Percentiles rank a stretch among this genome's conserved stretches.
phyloP scores from a whole-genome alignment of 2,797 vertebrate species.

The Diceros bicornis region DNA sequence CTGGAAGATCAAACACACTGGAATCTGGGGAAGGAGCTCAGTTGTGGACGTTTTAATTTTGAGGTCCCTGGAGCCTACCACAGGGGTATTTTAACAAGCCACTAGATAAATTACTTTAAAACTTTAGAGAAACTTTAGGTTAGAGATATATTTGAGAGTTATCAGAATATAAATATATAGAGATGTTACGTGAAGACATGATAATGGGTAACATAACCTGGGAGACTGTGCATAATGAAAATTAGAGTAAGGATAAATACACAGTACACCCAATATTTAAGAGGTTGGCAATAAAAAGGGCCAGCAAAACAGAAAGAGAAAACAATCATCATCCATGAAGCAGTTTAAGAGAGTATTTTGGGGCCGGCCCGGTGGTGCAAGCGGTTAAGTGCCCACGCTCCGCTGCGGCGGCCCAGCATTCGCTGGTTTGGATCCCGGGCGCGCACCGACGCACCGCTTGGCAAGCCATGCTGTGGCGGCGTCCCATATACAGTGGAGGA shows the following conservation, averaged over 20 bases:
- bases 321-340: background rate
- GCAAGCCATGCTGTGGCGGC: too few relatives aligned
- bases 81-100: background rate
- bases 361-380: too few relatives aligned
- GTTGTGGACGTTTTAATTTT: slow-evolving; percentile 9
- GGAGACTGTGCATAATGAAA: background rate
- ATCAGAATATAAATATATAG: background rate
- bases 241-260: background rate
- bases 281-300: background rate
- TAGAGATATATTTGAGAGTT: background rate
- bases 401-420: too few relatives aligned
- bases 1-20: background rate
- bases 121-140: background rate
- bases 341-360: background rate
- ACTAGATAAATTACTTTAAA: background rate
- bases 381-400: too few relatives aligned
- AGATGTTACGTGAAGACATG: background rate
- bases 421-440: too few relatives aligned
- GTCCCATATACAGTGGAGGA: too few relatives aligned
- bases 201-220: background rate
- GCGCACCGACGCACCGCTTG: too few relatives aligned
- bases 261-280: background rate
- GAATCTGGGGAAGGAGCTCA: background rate
- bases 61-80: background rate
- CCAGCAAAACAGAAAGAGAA: background rate